Base-by-base conservation (phyloP, 1,140 invertebrate species). In the Lucilia cuprina region DNA sequence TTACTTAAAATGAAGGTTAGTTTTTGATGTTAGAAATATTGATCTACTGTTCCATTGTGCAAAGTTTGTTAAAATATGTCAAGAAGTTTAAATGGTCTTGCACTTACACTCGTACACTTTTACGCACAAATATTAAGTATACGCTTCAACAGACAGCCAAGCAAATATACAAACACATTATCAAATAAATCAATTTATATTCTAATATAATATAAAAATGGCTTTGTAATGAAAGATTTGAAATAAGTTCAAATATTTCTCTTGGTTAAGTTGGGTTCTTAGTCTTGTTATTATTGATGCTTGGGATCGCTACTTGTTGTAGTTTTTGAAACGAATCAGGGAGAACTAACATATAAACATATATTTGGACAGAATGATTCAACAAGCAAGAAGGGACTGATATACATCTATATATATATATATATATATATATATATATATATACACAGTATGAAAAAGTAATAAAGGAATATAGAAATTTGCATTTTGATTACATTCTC, bases 131-230 rank as follows among this genome's bases (percentile, higher is more conserved):
- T 25, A 21, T 21, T 19, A 25, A 25, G 41, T 19, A 19, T 30
- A 30, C 25, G 5, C 65, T 30, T 3, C 25, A 30, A 30, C 25
- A 30, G 25, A 10, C n/a, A 70, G 21, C 65, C 65, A 70, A 70
- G 3, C 19, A 70, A 9, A 41, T 3, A 41, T 10, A 41, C 41
- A 41, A 19, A 70, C 9, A 70, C 65, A 70, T 70, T 70, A 19
- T 10, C 19, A 70, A 70, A 70, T 70, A 70, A 70, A 70, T 70
- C 65, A 70, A 70, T 70, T 70, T 70, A 70, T 70, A 70, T 70
- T 70, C 65, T 70, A 70, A 70, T 70, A 70, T 70, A 70, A 70
- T 70, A 70, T 10, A 21, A 60, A 70, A 70, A 70, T 70, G 19
- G 65, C 65, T 70, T 70, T 70, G 65, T 70, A 70, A 70, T 70